phyloP scores from a whole-genome alignment of 2,113 vertebrate genomes.

The Pagrus major region DNA sequence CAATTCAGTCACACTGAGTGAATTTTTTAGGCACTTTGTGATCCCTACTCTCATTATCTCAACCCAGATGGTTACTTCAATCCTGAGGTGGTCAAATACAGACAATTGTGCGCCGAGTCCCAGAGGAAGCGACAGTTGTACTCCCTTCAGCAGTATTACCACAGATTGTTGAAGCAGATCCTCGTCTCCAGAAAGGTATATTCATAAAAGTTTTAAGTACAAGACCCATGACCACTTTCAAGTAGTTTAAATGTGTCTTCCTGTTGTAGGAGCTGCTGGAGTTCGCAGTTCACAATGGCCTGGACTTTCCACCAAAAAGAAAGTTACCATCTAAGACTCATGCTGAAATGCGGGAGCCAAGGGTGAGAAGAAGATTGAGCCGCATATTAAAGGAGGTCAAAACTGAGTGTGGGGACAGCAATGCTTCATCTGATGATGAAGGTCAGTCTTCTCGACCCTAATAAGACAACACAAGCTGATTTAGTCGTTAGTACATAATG shows the following conservation, averaged over 20 bases:
- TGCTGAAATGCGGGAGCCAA: constrained; percentile 88
- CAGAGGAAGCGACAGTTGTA: constrained; percentile 92
- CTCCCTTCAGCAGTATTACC: constrained; percentile 96
- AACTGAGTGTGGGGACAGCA: constrained; percentile 93
- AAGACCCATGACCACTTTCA: background rate
- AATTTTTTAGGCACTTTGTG: background rate
- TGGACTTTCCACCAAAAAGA: constrained; percentile 85
- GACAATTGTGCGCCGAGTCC: constrained; percentile 93
- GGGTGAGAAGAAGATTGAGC: constrained; percentile 88
- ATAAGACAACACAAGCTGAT: background rate
- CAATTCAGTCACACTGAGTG: background rate
- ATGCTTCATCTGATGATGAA: constrained; percentile 95
- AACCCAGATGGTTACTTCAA: constrained; percentile 94
- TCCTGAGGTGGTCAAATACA: constrained; percentile 96
- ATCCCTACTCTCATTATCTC: background rate
- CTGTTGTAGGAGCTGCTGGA: constrained; percentile 90
- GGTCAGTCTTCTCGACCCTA: constrained; percentile 80
- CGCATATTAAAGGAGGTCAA: constrained; percentile 95
- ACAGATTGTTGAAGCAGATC: constrained; percentile 93
- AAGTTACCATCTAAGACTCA: constrained; percentile 80
- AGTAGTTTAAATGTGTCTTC: background rate
- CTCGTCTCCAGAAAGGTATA: constrained; percentile 94
- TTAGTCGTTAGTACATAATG: background rate
- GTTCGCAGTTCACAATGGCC: constrained; percentile 89
- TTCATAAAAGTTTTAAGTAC: background rate